Evolutionary conservation across 2,888 invertebrate genomes (phyloP).

Genomic region (Pyrocoelia pectoralis): DNA sequence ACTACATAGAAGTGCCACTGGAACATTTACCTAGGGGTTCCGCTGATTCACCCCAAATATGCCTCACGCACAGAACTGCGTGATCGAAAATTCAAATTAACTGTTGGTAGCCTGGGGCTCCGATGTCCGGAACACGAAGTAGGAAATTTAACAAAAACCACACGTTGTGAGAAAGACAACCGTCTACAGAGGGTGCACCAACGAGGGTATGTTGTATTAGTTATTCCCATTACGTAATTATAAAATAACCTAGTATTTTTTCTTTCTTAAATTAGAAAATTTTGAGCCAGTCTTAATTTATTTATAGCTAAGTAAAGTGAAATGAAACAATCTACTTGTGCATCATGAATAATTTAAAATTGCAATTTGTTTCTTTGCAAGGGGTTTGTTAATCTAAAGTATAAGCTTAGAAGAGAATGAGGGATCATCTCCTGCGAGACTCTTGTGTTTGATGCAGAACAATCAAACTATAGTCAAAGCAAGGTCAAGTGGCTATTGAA

Average conservation of each 20-base stretch:
- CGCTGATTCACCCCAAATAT: constrained; percentile 32
- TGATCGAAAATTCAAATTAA: constrained; percentile 47
- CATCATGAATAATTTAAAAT: constrained; percentile 23
- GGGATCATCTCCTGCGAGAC: constrained; percentile 28
- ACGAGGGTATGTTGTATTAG: background rate
- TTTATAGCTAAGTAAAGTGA: background rate
- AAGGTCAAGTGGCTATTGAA: constrained; percentile 40
- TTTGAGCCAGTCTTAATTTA: background rate
- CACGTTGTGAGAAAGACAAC: background rate
- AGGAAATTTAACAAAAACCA: constrained; percentile 9
- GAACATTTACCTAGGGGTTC: constrained; percentile 35
- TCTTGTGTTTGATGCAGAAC: constrained; percentile 43
- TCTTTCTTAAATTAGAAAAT: background rate
- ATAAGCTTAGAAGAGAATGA: constrained; percentile 21
- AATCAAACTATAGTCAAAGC: constrained; percentile 43
- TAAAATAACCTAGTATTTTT: background rate
- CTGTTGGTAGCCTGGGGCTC: constrained; percentile 40
- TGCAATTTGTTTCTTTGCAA: constrained; percentile 25
- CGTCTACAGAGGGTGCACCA: background rate
- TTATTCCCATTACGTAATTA: background rate
- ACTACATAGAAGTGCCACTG: constrained; percentile 24
- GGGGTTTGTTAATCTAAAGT: constrained; percentile 22
- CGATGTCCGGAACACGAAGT: constrained; percentile 37
- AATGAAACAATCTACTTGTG: background rate
- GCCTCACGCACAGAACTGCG: constrained; percentile 35